Conservation (phyloP, 2,888 invertebrate genomes). For the Branchipolynoe longqiensis region DNA sequence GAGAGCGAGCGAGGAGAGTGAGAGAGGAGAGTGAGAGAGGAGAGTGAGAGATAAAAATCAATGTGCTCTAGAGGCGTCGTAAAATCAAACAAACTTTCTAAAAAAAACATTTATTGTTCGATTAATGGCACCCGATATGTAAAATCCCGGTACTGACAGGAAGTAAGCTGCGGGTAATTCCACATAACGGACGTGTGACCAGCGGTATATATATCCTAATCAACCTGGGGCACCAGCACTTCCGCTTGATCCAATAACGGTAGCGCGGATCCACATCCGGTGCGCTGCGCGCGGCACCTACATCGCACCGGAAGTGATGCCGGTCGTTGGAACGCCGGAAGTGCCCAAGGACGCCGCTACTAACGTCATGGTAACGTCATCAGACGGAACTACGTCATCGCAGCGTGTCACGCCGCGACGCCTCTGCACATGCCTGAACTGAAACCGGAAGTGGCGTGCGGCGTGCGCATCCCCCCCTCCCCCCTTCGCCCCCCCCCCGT, state of each 20-base stretch:
- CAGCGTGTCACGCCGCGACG: neutral
- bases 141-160: too few species aligned
- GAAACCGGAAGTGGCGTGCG: conserved; percentile 3
- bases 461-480: neutral
- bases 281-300: neutral
- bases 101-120: too few species aligned
- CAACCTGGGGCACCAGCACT: neutral
- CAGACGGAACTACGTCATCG: conserved; percentile 25
- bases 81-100: too few species aligned
- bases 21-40: too few species aligned
- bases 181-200: too few species aligned
- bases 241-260: conserved; percentile 1
- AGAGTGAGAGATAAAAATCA: too few species aligned
- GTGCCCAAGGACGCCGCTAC: too few species aligned
- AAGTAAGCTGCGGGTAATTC: too few species aligned
- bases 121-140: too few species aligned
- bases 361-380: conserved; percentile 20
- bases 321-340: neutral
- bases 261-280: neutral
- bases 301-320: neutral
- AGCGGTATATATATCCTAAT: neutral
- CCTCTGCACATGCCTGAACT: neutral
- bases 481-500: neutral
- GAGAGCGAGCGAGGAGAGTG: too few species aligned
- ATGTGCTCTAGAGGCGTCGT: too few species aligned